Base-by-base conservation (phyloP, 1,140 invertebrate species). In the Calycopis cecrops region DNA sequence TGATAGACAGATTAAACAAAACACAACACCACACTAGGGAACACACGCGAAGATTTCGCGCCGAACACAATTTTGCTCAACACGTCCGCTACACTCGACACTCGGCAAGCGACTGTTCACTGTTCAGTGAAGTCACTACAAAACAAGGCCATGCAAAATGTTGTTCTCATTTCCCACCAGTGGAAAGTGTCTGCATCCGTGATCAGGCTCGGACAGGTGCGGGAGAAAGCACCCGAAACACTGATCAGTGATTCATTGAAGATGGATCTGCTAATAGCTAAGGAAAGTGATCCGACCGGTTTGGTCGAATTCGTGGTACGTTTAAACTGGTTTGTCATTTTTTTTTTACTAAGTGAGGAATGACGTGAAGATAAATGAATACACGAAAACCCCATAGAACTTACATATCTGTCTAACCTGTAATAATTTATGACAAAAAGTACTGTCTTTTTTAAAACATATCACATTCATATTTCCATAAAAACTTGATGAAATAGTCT, bases 181-280 rank as follows among this genome's bases (percentile, higher is more conserved):
- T 86, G 78, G 83, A 86, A 86, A 86, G 83, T 86, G 78, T 74
- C 70, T 70, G 74, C 69, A 86, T 86, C 82, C 82, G 82, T 79
- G 75, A 76, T 76, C 74, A 67, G 74, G 75, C 76, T 78, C 71
- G 69, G 74, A 68, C 79, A 84, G 80, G 79, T 83, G 81, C 76
- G 79, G 79, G 83, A 79, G 80, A 84, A 86, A 86, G 80, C 77
- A 82, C 71, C 79, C 67, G 74, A 85, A 79, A 81, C 79, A 76
- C 68, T 72, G 60, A 75, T 72, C 59, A 67, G 70, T 83, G 83
- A 86, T 67, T 86, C 83, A 85, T 73, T 72, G 62, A 50, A 52
- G 73, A 75, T 74, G 73, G 73, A 73, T 65, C 66, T 67, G 58
- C 68, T 62, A 52, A 52, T 58, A 59, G 44, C 55, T 50, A 68